These are phyloP conservation scores for Centruroides sculpturatus DNA, from an alignment of 1,140 invertebrate species.

Conservation along the genomic window DNA sequence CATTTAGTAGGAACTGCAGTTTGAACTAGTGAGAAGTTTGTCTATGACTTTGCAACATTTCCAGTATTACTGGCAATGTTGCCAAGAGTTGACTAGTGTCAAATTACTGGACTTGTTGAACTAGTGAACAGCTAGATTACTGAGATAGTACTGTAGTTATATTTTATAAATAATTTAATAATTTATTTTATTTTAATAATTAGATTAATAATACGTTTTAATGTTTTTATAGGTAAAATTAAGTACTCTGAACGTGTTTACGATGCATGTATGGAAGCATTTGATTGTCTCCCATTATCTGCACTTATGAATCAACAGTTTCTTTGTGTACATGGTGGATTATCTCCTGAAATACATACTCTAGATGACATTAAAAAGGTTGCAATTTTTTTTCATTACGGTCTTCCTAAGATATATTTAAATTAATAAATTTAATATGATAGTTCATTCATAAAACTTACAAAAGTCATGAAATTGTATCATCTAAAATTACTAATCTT, in stretches of 20 bases:
- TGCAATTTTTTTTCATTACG: background rate
- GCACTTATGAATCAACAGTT: constrained; percentile 99
- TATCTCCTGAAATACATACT: constrained; percentile 98
- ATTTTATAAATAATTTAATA: background rate
- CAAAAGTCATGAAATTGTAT: too few species aligned
- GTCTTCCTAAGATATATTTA: background rate
- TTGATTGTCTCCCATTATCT: constrained; percentile 97
- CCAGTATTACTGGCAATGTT: too few species aligned
- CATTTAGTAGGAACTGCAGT: too few species aligned
- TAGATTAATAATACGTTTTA: background rate
- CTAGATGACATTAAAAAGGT: constrained; percentile 95
- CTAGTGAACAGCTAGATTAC: too few species aligned
- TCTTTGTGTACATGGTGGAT: constrained; percentile 97
- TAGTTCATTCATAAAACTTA: background rate
- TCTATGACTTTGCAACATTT: too few species aligned
- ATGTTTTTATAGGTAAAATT: constrained; percentile 72
- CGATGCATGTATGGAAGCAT: constrained; percentile 99
- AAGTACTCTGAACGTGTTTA: constrained; percentile 99
- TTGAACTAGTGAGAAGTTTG: too few species aligned
- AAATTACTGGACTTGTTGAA: too few species aligned
- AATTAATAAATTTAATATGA: background rate
- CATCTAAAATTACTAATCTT: too few species aligned
- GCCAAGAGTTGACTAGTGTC: too few species aligned
- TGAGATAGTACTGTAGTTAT: too few species aligned
- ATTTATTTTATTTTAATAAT: background rate